A percentile compares a stretch with the other conserved stretches of the same genome.
Conservation (phyloP, 2,797 vertebrate species). For the Coregonus suidteri region DNA sequence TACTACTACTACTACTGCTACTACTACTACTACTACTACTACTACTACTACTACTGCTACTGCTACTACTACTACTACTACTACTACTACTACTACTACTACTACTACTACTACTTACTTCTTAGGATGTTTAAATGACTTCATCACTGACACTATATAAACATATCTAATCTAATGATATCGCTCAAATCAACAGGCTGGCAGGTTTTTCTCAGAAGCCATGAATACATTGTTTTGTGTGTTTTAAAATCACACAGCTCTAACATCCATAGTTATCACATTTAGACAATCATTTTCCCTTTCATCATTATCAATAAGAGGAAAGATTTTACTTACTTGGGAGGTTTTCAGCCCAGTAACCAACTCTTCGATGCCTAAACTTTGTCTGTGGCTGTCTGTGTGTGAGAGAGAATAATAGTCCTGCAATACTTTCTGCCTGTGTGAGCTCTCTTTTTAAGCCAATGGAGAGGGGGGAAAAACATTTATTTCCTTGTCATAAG, state of each 20-base stretch:
- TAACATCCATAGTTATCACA: background rate
- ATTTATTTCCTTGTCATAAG: no score
- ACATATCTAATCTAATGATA: no score
- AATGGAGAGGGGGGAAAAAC: no score
- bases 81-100: no score
- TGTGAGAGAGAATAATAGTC: background rate
- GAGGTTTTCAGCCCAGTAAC: background rate
- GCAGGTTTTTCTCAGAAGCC: background rate
- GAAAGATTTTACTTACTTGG: background rate
- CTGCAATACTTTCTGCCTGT: background rate
- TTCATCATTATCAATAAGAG: background rate
- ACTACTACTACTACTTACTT: no score
- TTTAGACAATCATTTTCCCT: background rate
- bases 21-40: no score
- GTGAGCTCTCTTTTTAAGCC: background rate
- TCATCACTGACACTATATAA: no score
- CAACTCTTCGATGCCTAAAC: background rate
- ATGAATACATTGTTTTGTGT: background rate
- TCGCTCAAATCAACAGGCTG: background rate
- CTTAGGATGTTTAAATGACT: no score
- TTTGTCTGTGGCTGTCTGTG: background rate
- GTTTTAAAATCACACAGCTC: background rate
- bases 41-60: no score
- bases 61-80: no score
- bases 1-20: no score